A percentile compares a stretch with the other conserved stretches of the same genome.
Evolutionary conservation across 2,888 invertebrate species (phyloP).

Genomic region (Apantesis nais): DNA sequence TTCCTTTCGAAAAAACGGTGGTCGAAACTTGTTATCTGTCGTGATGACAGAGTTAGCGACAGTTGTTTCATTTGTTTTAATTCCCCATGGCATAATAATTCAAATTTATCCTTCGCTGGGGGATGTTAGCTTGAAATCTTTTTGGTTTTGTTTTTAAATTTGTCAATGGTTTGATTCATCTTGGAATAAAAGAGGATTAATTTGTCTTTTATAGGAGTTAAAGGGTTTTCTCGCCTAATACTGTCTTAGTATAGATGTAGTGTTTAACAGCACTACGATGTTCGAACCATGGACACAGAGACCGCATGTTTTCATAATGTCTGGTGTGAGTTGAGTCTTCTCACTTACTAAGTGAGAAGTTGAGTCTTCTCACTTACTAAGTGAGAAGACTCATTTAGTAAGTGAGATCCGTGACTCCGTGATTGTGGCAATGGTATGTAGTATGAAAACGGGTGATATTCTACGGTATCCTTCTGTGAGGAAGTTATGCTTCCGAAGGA

Average conservation of each 20-base stretch:
- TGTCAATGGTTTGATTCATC: background rate
- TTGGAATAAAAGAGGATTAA: background rate
- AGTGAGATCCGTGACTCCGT: too few relatives aligned
- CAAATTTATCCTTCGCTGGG: constrained; percentile 33
- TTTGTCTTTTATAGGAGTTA: background rate
- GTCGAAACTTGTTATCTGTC: constrained; percentile 83
- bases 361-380: too few relatives aligned
- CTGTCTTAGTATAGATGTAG: background rate
- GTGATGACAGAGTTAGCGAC: constrained; percentile 73
- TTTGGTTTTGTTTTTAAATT: background rate
- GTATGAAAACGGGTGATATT: too few relatives aligned
- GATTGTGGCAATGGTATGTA: too few relatives aligned
- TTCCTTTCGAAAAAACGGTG: constrained; percentile 84
- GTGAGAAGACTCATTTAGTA: too few relatives aligned
- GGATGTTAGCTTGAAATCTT: constrained; percentile 28
- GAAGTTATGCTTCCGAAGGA: too few relatives aligned
- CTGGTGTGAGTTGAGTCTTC: too few relatives aligned
- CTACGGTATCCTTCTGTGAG: too few relatives aligned
- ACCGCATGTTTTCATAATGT: too few relatives aligned
- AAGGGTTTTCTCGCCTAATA: background rate
- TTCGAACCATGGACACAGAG: too few relatives aligned
- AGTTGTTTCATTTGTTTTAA: constrained; percentile 68
- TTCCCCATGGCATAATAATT: constrained; percentile 47
- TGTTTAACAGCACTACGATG: too few relatives aligned
- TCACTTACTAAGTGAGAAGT: too few relatives aligned